Base-by-base conservation (phyloP, 2,113 vertebrate species). In the Xiphias gladius region DNA sequence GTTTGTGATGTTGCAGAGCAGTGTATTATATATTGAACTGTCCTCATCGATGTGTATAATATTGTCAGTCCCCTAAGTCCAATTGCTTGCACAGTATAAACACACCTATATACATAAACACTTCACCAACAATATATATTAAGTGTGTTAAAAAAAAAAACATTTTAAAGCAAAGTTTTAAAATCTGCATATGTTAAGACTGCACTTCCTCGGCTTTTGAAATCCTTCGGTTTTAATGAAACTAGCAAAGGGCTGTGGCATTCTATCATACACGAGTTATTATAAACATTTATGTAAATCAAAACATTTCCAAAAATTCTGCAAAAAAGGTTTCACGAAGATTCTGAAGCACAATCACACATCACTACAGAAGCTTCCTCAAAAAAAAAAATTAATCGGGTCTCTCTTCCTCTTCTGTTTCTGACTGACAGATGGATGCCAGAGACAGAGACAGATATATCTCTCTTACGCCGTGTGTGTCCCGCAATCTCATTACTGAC, bases 401-500 rank as follows among this genome's bases (percentile, higher is more conserved):
- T 55, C 63, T 80, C 55, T 78, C 58, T 32, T 71, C 20, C 39
- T 76, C 54, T 17, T 19, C 3, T 30, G 63, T 77, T 35, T 50
- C 70, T 83, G 82, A 73, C 66, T 86, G 91, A 90, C 80, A 90
- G 84, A 83, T 86, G 70, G 68, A 88, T 77, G 73, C 75, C 78
- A 90, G 80, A 84, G 78, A n/a, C n/a, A n/a, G 73, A 87, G 76
- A 81, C 73, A 76, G 73, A 88, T 88, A 82, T 80, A 70, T 83
- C 85, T 89, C 63, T 86, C 83, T 84, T 64, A 76, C 59, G 57
- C 62, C 46, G 72, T 32, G 67, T 80, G 65, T 76, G 71, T 88
- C 71, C 62, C 55, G 79, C 84, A 88, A 86, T 94, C 89, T 94
- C 91, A 94, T 93, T 91, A 92, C 90, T 88, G 89, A 93, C 91